Base-by-base conservation (phyloP, 2,888 invertebrate species). In the Argyra leucocephala region DNA sequence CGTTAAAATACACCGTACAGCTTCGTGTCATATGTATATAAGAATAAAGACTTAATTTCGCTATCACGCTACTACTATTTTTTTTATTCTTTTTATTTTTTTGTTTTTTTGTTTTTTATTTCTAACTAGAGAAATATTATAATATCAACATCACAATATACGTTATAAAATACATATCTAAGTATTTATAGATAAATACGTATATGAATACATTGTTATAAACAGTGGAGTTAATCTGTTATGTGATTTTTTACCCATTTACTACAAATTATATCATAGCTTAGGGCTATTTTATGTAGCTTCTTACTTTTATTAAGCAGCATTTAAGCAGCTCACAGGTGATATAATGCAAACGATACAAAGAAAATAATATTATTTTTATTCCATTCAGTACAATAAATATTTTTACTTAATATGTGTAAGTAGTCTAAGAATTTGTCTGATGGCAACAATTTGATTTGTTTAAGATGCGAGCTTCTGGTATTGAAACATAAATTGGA, bases 231-330 rank as follows among this genome's bases (percentile, higher is more conserved):
- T n/a, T n/a, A n/a, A n/a, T n/a, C n/a, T n/a, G n/a, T n/a, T n/a
- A n/a, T n/a, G n/a, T n/a, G n/a, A n/a, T 18, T 48, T 15, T 18
- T 18, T 18, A 48, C n/a, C 18, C 48, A 48, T 48, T 48, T n/a
- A 48, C n/a, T 48, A n/a, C 48, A 48, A 48, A 48, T 48, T 48
- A 48, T 48, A 48, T 15, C 48, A 48, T 48, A 48, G 48, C 48
- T 48, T 48, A 18, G 18, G 48, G 48, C 48, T 48, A 48, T 48
- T 48, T 48, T 48, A 18, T 48, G 7, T 48, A 18, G 31, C 31
- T 48, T 12, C 48, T 48, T 48, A 48, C 37, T 48, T 18, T 48
- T 2, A 31, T 31, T 10, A 18, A 48, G 5, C 12, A 48, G 5
- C 15, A 12, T 48, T 18, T 48, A 48, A 48, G n/a, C 48, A 31